Conservation (phyloP, 2,797 vertebrate genomes). For the Cryptoblepharus egeriae region DNA sequence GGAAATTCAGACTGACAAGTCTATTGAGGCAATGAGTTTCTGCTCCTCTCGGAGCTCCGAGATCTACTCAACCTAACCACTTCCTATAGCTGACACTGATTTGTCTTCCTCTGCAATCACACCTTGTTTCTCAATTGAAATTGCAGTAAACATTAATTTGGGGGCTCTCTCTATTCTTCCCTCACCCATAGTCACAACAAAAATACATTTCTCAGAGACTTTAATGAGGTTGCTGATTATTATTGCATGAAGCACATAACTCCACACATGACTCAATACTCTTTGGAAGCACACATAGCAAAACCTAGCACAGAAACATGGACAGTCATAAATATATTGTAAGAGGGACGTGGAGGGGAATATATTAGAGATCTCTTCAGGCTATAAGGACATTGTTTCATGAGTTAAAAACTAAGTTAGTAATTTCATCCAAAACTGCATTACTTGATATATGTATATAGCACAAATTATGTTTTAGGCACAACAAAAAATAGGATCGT, state of each 20-base stretch:
- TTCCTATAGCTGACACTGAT: not conserved
- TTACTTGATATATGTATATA: conserved; percentile 8
- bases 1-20: not conserved
- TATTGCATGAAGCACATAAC: conserved; percentile 46
- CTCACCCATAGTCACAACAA: conserved; percentile 45
- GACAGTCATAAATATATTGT: not conserved
- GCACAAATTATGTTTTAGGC: conserved; percentile 9
- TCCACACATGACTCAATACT: conserved; percentile 34
- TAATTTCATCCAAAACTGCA: not conserved
- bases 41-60: not conserved
- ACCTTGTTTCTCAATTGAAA: not conserved
- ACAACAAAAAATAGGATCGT: too few relatives aligned
- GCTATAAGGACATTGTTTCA: not conserved
- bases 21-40: not conserved
- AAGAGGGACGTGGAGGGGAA: not conserved
- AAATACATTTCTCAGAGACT: conserved; percentile 50
- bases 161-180: conserved; percentile 32
- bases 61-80: conserved; percentile 17
- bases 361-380: not conserved
- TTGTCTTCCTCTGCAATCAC: conserved; percentile 7
- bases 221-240: conserved; percentile 52
- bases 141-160: not conserved
- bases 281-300: conserved; percentile 42
- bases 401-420: not conserved
- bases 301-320: conserved; percentile 3